Conservation (phyloP, 1,140 invertebrate genomes). For the Zaprionus gabonicus region DNA sequence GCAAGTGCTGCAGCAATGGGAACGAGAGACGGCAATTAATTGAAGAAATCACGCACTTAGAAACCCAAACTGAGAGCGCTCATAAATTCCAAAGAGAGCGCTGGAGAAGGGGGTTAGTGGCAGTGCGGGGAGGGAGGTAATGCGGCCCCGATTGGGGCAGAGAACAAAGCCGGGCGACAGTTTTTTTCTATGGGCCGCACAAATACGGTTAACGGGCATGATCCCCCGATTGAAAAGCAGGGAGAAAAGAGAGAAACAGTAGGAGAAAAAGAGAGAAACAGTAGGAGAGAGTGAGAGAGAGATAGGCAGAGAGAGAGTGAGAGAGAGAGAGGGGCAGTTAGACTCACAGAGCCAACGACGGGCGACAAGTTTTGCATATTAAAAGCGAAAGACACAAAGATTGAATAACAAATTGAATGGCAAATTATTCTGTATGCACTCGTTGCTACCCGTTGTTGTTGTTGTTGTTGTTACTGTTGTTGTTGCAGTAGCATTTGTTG, state of each 20-base stretch:
- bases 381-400: conserved; percentile 52
- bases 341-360: conserved; percentile 22
- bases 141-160: background rate
- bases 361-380: conserved; percentile 77
- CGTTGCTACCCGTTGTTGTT: conserved; percentile 18
- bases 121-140: background rate
- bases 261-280: background rate
- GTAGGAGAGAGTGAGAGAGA: too few species aligned
- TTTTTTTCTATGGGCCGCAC: conserved; percentile 57
- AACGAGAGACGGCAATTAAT: conserved; percentile 71
- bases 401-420: conserved; percentile 49
- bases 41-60: conserved; percentile 79
- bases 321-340: background rate
- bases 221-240: conserved; percentile 53
- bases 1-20: conserved; percentile 42
- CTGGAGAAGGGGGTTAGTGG: background rate
- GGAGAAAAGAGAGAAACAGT: background rate
- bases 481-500: conserved; percentile 6
- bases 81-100: conserved; percentile 55
- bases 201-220: conserved; percentile 75
- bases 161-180: conserved; percentile 48
- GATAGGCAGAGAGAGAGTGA: background rate
- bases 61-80: conserved; percentile 32
- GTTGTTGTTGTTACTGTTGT: conserved; percentile 31
- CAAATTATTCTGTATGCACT: conserved; percentile 49